Percentiles rank a stretch among this genome's conserved stretches.
These are phyloP conservation scores for Circaetus gallicus DNA, from an alignment of 2,113 vertebrate genomes.

Conservation along the genomic window DNA sequence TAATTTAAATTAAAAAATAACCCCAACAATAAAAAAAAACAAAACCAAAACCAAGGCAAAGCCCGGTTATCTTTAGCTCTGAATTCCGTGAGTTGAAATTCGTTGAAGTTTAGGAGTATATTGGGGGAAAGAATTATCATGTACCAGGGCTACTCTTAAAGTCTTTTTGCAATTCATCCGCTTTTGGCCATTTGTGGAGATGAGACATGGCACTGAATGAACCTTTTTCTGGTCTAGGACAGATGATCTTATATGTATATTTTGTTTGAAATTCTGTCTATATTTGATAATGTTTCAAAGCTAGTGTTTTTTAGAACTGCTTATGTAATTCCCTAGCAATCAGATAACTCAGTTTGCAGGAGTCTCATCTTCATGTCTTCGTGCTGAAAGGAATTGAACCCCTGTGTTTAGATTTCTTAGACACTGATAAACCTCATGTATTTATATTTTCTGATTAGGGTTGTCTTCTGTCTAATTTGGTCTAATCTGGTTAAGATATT, in stretches of 20 bases:
- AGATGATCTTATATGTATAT: not conserved
- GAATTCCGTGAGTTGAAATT: not conserved
- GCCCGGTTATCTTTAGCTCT: not conserved
- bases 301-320: not conserved
- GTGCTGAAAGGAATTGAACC: not conserved
- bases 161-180: not conserved
- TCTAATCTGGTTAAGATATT: not conserved
- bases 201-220: not conserved
- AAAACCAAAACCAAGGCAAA: not conserved
- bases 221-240: not conserved
- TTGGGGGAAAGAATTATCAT: not conserved
- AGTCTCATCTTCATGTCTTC: not conserved
- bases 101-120: not conserved
- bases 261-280: not conserved
- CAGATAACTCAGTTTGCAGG: not conserved
- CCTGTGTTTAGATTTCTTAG: not conserved
- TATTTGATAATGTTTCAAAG: not conserved
- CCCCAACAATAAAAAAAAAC: not conserved
- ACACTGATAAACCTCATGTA: not conserved
- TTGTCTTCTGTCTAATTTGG: not conserved
- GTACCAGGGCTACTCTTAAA: not conserved
- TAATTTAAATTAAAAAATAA: not conserved
- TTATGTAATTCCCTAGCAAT: not conserved
- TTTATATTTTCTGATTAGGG: not conserved
- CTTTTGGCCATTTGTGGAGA: not conserved